phyloP scores from a whole-genome alignment of 2,113 vertebrate genomes.

The Gila orcuttii region DNA sequence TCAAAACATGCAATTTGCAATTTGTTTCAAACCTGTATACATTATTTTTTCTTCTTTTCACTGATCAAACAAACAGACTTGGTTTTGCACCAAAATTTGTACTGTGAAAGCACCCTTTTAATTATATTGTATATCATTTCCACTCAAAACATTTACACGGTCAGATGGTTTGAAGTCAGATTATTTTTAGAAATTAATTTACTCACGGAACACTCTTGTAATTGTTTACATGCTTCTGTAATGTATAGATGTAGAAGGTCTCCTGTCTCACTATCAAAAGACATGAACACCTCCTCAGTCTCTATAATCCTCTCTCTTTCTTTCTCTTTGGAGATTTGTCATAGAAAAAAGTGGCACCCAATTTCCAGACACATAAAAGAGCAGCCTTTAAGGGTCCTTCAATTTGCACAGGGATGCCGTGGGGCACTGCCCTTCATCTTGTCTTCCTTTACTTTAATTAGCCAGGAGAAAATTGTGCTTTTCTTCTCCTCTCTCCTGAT shows the following conservation, averaged over 20 bases:
- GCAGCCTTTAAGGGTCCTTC: constrained; percentile 49
- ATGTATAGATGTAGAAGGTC: constrained; percentile 1
- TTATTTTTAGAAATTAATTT: not conserved
- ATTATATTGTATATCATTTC: not conserved
- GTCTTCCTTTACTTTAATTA: constrained; percentile 57
- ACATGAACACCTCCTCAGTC: not conserved
- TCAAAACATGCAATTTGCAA: too few species aligned
- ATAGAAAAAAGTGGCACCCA: constrained; percentile 43
- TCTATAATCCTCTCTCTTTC: constrained; percentile 6
- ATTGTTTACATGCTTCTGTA: constrained; percentile 14
- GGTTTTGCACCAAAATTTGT: not conserved
- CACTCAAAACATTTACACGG: constrained; percentile 10
- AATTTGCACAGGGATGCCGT: constrained; percentile 32
- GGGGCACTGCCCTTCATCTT: constrained; percentile 56
- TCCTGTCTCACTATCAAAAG: constrained; percentile 1
- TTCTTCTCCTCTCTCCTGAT: constrained; percentile 49
- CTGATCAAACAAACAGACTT: not conserved
- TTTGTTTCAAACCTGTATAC: too few species aligned
- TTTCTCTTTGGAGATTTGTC: constrained; percentile 28
- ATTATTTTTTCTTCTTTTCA: too few species aligned
- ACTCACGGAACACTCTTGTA: not conserved
- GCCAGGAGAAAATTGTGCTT: constrained; percentile 53
- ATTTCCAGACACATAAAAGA: constrained; percentile 57
- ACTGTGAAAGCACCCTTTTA: not conserved
- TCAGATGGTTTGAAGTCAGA: constrained; percentile 11